Percentiles rank a stretch among this genome's conserved stretches.
Conservation (phyloP, 2,888 invertebrate genomes). For the Dryobotodes eremita region DNA sequence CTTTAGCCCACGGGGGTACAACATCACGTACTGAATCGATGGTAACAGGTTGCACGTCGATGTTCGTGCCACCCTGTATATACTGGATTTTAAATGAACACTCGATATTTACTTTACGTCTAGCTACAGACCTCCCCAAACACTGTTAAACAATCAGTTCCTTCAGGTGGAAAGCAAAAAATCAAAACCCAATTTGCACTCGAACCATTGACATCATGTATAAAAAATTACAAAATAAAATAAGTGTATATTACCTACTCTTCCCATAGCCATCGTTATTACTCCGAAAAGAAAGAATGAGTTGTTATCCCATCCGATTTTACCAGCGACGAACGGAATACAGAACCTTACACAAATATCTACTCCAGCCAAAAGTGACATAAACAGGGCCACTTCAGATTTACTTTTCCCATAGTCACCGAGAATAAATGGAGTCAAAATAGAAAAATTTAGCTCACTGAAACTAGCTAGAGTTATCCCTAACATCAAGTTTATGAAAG, state of each 20-base stretch:
- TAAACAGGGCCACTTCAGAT: slow-evolving; percentile 92
- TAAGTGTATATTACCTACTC: slow-evolving; percentile 82
- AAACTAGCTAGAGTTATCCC: slow-evolving; percentile 94
- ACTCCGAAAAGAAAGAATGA: slow-evolving; percentile 93
- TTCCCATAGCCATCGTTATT: slow-evolving; percentile 92
- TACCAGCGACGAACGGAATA: slow-evolving; percentile 93
- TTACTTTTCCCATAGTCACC: slow-evolving; percentile 92
- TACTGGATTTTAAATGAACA: too few species aligned
- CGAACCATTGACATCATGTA: background rate
- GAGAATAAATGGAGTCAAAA: slow-evolving; percentile 94
- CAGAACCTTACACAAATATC: slow-evolving; percentile 92
- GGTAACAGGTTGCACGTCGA: too few species aligned
- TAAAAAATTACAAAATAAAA: slow-evolving; percentile 7
- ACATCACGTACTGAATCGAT: too few species aligned
- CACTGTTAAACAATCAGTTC: too few species aligned
- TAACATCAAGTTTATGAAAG: slow-evolving; percentile 93
- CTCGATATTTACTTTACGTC: too few species aligned
- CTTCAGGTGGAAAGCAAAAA: background rate
- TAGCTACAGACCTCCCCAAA: too few species aligned
- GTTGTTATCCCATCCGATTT: slow-evolving; percentile 93
- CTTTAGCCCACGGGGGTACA: too few species aligned
- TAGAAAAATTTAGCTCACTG: slow-evolving; percentile 93
- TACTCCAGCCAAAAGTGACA: slow-evolving; percentile 93
- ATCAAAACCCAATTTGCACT: background rate
- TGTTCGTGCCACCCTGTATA: too few species aligned